phyloP scores from a whole-genome alignment of 2,888 invertebrate genomes.

The Ptilodon capucinus region DNA sequence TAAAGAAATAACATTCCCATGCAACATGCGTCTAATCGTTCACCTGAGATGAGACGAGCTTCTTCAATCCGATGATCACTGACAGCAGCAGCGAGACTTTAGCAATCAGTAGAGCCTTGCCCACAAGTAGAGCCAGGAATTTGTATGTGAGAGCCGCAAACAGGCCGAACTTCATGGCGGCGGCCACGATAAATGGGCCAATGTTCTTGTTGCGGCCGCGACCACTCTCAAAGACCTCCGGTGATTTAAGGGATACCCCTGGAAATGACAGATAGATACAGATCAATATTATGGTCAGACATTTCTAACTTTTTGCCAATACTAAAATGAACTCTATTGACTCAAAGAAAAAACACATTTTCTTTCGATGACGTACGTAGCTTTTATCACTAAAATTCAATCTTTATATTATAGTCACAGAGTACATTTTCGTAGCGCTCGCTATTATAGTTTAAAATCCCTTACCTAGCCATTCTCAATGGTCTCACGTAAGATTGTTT shows the following conservation, averaged over 20 bases:
- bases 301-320: too few species aligned
- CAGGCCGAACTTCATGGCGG: constrained; percentile 90
- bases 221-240: constrained; percentile 83
- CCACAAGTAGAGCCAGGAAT: constrained; percentile 90
- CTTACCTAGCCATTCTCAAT: too few species aligned
- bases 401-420: too few species aligned
- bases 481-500: background rate
- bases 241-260: constrained; percentile 86
- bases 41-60: constrained; percentile 88
- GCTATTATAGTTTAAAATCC: too few species aligned
- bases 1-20: constrained; percentile 6
- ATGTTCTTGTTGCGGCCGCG: constrained; percentile 88
- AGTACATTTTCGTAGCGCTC: too few species aligned
- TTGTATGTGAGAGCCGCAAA: constrained; percentile 92
- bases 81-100: constrained; percentile 92
- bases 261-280: constrained; percentile 46
- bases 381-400: too few species aligned
- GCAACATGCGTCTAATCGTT: constrained; percentile 46
- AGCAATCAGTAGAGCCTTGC: constrained; percentile 92
- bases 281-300: too few species aligned
- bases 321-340: too few species aligned
- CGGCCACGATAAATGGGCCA: constrained; percentile 88
- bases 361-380: too few species aligned
- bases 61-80: constrained; percentile 91
- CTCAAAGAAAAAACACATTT: too few species aligned